Base-by-base conservation (phyloP, 2,888 invertebrate species). In the Aphrophora alni region DNA sequence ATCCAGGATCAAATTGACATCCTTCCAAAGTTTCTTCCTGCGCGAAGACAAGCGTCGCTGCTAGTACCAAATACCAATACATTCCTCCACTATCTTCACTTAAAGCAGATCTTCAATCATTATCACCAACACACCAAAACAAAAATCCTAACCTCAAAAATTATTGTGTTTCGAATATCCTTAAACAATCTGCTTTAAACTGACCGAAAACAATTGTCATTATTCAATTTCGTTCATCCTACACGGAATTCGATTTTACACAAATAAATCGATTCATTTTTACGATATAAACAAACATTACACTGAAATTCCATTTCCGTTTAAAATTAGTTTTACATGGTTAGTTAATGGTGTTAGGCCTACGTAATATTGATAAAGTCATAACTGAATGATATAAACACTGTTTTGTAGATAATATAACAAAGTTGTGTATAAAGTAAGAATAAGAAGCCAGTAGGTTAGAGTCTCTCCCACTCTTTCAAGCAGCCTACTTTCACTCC, bases 161-260 rank as follows among this genome's bases (percentile, higher is more conserved):
- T 33, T 10, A 33, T n/a, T n/a, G n/a, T n/a, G n/a, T n/a, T n/a
- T 10, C 44, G 10, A 59, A 59, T 59, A 59, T 59, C 59, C 59
- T 59, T 21, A 59, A 59, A 59, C 3, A 21, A 21, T 21, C n/a
- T 21, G 59, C 5, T 44, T 33, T 8, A 33, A 77, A 26, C 0
- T 28, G n/a, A 75, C 1, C 26, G 25, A n/a, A n/a, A n/a, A n/a
- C n/a, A n/a, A n/a, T n/a, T n/a, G n/a, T n/a, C n/a, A n/a, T n/a
- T n/a, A n/a, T n/a, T 12, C 25, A 26, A 69, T 7, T 2, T 14
- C 69, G 10, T 26, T 28, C 33, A 78, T 28, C 78, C 78, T 17
- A 78, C 78, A 0, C 78, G 26, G 21, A 72, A 73, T 33, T 78
- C 78, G 8, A 51, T 78, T 73, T 33, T 78, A 33, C 59, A 78